Percentiles rank a stretch among this genome's conserved stretches.
These are phyloP conservation scores for Ephestia elutella DNA, from an alignment of 1,140 invertebrate species.

Conservation along the genomic window DNA sequence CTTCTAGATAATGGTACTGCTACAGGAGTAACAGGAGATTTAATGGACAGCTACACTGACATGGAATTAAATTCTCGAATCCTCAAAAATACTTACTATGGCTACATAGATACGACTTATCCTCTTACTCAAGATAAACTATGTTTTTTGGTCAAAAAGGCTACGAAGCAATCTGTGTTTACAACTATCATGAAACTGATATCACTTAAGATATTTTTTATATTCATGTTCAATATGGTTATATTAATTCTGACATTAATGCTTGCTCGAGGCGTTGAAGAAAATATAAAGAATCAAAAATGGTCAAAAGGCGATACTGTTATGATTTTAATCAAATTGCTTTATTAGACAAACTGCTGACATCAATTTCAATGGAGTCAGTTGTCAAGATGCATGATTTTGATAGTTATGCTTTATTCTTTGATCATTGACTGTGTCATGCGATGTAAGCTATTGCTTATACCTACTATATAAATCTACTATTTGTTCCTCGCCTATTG, in stretches of 20 bases:
- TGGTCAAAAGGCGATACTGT: constrained; percentile 36
- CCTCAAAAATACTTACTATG: constrained; percentile 55
- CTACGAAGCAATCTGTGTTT: constrained; percentile 53
- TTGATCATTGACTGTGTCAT: constrained; percentile 57
- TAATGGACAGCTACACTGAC: constrained; percentile 60
- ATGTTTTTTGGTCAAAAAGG: constrained; percentile 62
- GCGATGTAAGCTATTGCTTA: constrained; percentile 58
- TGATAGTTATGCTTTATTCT: constrained; percentile 57
- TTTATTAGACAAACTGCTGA: constrained; percentile 60
- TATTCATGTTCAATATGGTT: constrained; percentile 45
- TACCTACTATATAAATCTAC: too few relatives aligned
- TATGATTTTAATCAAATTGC: constrained; percentile 56
- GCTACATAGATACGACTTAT: constrained; percentile 64
- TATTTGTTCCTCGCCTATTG: too few relatives aligned
- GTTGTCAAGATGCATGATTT: constrained; percentile 45
- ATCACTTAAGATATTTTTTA: constrained; percentile 44
- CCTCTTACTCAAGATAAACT: constrained; percentile 52
- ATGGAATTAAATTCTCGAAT: constrained; percentile 60
- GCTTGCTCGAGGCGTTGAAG: constrained; percentile 38
- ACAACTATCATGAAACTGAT: constrained; percentile 51
- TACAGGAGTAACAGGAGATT: constrained; percentile 57
- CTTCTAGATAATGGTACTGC: constrained; percentile 54
- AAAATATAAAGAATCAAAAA: constrained; percentile 29
- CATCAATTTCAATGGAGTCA: constrained; percentile 47
- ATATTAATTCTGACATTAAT: constrained; percentile 42